A percentile compares a stretch with the other conserved stretches of the same genome.
phyloP scores from a whole-genome alignment of 2,797 vertebrate genomes.

The Falco columbarius region DNA sequence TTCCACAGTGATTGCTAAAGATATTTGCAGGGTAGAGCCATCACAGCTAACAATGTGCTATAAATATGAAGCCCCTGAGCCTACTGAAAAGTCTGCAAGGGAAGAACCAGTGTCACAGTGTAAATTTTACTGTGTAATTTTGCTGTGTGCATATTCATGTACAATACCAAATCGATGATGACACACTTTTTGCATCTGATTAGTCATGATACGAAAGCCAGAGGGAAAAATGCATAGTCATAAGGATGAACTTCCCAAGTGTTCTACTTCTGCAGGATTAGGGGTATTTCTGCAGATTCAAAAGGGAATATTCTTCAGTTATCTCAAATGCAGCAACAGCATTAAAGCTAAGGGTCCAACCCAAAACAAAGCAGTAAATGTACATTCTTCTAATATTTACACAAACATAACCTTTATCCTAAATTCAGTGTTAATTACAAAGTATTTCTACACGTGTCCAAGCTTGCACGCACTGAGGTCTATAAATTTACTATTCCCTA shows the following conservation, averaged over 20 bases:
- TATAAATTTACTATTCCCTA: not conserved
- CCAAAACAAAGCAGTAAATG: not conserved
- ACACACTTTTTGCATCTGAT: not conserved
- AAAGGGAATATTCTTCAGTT: not conserved
- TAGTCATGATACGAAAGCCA: not conserved
- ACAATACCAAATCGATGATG: not conserved
- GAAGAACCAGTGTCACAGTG: not conserved
- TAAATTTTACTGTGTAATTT: not conserved
- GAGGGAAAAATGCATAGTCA: not conserved
- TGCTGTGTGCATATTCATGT: not conserved
- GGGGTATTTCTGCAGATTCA: not conserved
- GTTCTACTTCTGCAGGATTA: not conserved
- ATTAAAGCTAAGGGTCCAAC: not conserved
- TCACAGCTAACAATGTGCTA: not conserved
- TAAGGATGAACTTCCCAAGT: not conserved
- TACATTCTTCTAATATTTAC: not conserved
- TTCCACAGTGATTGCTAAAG: not conserved
- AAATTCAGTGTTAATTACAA: not conserved
- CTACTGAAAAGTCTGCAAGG: not conserved
- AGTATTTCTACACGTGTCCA: not conserved
- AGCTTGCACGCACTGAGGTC: not conserved
- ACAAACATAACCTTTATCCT: not conserved
- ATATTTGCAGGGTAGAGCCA: not conserved
- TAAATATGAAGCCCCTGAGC: not conserved
- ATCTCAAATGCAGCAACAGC: not conserved